Percentiles rank a stretch among this genome's conserved stretches.
Conservation (phyloP, 2,113 vertebrate species). For the Cairina moschata region DNA sequence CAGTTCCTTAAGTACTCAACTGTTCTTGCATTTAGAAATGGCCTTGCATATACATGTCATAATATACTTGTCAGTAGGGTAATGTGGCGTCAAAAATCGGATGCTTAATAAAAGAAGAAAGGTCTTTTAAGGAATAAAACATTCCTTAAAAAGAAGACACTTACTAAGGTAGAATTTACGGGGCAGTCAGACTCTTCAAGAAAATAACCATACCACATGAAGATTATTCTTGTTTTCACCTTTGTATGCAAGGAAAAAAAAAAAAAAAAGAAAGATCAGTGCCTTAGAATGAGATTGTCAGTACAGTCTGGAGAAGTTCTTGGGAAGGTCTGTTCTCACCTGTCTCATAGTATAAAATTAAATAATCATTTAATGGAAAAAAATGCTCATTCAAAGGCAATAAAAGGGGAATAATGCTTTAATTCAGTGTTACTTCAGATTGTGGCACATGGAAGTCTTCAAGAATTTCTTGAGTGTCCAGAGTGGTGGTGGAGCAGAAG, state of each 20-base stretch:
- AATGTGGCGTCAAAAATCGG: background rate
- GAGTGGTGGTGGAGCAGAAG: background rate
- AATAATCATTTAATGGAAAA: background rate
- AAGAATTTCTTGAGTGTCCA: background rate
- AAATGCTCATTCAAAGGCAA: background rate
- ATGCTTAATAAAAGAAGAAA: background rate
- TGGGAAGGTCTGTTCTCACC: background rate
- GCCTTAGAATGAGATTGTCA: background rate
- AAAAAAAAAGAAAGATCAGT: background rate
- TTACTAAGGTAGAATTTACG: background rate
- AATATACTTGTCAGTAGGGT: background rate
- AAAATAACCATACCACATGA: background rate
- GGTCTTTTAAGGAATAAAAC: too few relatives aligned
- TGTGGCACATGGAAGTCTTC: background rate
- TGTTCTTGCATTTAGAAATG: background rate
- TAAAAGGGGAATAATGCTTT: background rate
- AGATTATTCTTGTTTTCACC: background rate
- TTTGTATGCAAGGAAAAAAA: background rate
- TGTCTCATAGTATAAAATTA: background rate
- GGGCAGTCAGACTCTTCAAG: background rate
- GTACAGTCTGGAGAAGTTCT: background rate
- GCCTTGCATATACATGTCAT: background rate
- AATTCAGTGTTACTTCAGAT: background rate
- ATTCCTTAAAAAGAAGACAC: background rate
- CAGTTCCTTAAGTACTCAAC: background rate